Percentiles rank a stretch among this genome's conserved stretches.
phyloP scores from a whole-genome alignment of 1,140 invertebrate species.

The silkworm (Bombyx mori) region ASM3026992v2 NC_085133.1:4118501-4119000 shows the following conservation, averaged over 20 bases:
- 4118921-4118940: constrained; percentile 19
- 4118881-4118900: not conserved
- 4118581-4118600: too few relatives aligned
- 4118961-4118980: constrained; percentile 58
- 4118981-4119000: constrained; percentile 59
- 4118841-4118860: constrained; percentile 3
- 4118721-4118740: constrained; percentile 69
- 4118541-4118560: too few relatives aligned
- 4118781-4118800: constrained; percentile 24
- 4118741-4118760: constrained; percentile 67
- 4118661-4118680: constrained; percentile 42
- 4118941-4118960: constrained; percentile 43
- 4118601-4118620: constrained; percentile 42
- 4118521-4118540: too few relatives aligned
- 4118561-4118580: too few relatives aligned
- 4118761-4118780: constrained; percentile 54
- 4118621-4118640: constrained; percentile 55
- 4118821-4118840: constrained; percentile 5
- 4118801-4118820: constrained; percentile 25
- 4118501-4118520: too few relatives aligned
- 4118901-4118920: not conserved
- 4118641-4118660: constrained; percentile 42
- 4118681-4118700: constrained; percentile 54
- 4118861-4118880: constrained; percentile 4
- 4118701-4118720: constrained; percentile 42